These are phyloP conservation scores for Myotis lucifugus DNA, from an alignment of 2,113 vertebrate species.

Conservation along the genomic window DNA sequence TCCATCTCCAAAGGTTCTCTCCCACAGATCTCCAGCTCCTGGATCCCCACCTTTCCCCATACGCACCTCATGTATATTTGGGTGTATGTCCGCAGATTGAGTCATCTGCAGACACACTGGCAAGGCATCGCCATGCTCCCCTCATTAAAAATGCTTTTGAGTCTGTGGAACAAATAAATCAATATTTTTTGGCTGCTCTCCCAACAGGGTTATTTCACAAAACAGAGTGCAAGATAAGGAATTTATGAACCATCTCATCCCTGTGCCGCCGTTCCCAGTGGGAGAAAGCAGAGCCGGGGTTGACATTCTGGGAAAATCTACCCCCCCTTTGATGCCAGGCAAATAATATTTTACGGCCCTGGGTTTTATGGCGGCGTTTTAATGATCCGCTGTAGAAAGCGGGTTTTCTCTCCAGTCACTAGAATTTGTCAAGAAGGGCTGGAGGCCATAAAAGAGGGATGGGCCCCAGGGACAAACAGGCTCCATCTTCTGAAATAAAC, in stretches of 20 bases:
- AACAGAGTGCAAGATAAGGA: constrained; percentile 72
- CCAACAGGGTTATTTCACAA: constrained; percentile 72
- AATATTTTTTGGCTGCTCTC: constrained; percentile 68
- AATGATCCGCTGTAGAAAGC: constrained; percentile 87
- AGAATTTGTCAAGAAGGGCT: constrained; percentile 89
- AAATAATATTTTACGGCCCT: constrained; percentile 88
- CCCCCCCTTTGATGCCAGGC: constrained; percentile 84
- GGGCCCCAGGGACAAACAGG: constrained; percentile 91
- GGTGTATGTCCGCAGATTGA: constrained; percentile 29
- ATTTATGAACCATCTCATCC: constrained; percentile 76
- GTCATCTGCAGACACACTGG: constrained; percentile 50
- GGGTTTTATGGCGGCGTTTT: constrained; percentile 88
- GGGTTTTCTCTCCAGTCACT: constrained; percentile 87
- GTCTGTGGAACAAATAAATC: constrained; percentile 70
- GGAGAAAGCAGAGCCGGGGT: constrained; percentile 54
- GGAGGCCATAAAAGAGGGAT: constrained; percentile 88
- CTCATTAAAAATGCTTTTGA: constrained; percentile 66
- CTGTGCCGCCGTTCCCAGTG: constrained; percentile 49
- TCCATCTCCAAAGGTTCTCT: neutral
- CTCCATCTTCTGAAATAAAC: constrained; percentile 94
- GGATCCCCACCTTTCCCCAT: neutral
- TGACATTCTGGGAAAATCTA: constrained; percentile 83
- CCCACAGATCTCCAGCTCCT: neutral
- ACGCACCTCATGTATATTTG: fast-evolving
- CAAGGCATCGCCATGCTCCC: neutral